Percentiles rank a stretch among this genome's conserved stretches.
Evolutionary conservation across 2,888 invertebrate species (phyloP).

Genomic region (Pachymerium ferrugineum): DNA sequence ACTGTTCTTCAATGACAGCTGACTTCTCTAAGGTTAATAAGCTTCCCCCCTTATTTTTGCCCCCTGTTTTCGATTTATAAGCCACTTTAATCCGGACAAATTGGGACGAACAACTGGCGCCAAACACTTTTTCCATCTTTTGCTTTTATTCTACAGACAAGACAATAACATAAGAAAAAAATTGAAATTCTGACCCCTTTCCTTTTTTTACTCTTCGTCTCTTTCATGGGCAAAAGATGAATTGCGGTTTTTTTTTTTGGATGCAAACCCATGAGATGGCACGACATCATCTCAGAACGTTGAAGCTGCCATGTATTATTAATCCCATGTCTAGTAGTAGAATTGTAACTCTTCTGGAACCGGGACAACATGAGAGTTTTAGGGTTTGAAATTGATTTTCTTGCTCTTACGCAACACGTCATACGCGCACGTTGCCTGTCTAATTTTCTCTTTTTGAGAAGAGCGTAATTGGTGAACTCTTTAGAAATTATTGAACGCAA

Average conservation of each 20-base stretch:
- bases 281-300: conserved; percentile 17
- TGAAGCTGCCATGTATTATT: conserved; percentile 20
- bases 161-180: neutral
- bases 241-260: neutral
- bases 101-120: neutral
- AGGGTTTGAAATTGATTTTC: conserved; percentile 22
- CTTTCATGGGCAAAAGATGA: neutral
- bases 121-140: neutral
- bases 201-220: neutral
- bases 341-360: conserved; percentile 22
- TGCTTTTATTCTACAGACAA: neutral
- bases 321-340: conserved; percentile 6
- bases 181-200: conserved; percentile 8
- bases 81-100: conserved; percentile 19
- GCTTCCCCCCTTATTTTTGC: neutral
- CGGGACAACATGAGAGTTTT: conserved; percentile 10
- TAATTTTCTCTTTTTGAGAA: neutral
- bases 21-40: conserved; percentile 9
- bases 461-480: neutral
- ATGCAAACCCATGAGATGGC: conserved; percentile 12
- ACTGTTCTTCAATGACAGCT: neutral
- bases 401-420: neutral
- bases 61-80: conserved; percentile 1
- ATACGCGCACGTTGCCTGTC: neutral
- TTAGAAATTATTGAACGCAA: conserved; percentile 13